Evolutionary conservation across 2,888 invertebrate genomes (phyloP).

Genomic region (Oasisia sp.): DNA sequence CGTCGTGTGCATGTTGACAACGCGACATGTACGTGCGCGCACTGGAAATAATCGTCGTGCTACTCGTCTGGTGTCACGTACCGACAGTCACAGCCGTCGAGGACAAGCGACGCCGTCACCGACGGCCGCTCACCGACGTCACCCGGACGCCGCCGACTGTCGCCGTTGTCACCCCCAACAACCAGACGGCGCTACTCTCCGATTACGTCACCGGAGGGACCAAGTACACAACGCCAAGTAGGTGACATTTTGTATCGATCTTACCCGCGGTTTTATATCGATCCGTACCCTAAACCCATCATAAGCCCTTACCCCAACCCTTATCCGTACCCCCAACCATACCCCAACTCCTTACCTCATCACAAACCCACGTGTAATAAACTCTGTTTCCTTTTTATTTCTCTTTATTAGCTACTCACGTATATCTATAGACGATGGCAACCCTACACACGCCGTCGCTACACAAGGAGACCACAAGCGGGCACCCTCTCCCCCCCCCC

Average conservation of each 20-base stretch:
- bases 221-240: background rate
- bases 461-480: background rate
- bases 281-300: no score
- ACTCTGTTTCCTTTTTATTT: background rate
- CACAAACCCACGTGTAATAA: no score
- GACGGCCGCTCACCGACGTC: background rate
- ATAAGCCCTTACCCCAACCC: no score
- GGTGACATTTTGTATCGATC: background rate
- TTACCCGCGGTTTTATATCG: no score
- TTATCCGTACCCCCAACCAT: no score
- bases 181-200: background rate
- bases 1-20: conserved; percentile 3
- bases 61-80: background rate
- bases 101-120: background rate
- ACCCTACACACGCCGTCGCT: background rate
- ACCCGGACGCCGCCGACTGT: background rate
- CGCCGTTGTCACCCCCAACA: background rate
- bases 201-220: background rate
- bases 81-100: background rate
- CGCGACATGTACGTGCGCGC: conserved; percentile 11
- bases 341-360: no score
- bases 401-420: background rate
- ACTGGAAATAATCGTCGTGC: background rate
- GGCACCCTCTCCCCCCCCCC: background rate
- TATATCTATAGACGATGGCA: background rate